phyloP scores from a whole-genome alignment of 2,888 invertebrate species.

The Linnaemya vulpina region DNA sequence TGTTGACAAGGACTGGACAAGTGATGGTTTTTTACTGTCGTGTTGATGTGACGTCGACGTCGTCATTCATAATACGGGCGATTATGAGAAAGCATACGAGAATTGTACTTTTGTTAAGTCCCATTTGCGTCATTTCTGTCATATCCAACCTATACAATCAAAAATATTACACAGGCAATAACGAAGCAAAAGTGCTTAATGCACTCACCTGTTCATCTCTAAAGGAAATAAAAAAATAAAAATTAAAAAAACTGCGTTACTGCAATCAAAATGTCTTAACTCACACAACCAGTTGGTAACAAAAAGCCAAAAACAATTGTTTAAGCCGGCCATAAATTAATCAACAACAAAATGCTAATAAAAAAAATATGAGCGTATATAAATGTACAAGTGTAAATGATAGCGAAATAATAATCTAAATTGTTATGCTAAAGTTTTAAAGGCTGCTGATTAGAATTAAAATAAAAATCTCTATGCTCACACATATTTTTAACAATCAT shows the following conservation, averaged over 20 bases:
- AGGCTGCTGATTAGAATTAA: background rate
- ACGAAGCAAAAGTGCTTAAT: too few relatives aligned
- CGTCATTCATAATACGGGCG: too few relatives aligned
- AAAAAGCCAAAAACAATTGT: background rate
- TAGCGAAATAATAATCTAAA: background rate
- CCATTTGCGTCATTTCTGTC: too few relatives aligned
- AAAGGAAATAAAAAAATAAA: background rate
- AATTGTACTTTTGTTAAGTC: too few relatives aligned
- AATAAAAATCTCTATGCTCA: background rate
- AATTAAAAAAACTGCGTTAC: background rate
- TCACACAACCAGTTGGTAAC: conserved; percentile 37
- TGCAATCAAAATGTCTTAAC: background rate
- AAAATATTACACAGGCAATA: too few relatives aligned
- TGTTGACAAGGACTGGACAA: too few relatives aligned
- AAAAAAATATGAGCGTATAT: background rate
- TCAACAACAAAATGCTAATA: background rate
- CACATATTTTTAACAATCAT: background rate
- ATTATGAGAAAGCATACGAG: too few relatives aligned
- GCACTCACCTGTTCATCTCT: background rate
- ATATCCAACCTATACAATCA: too few relatives aligned
- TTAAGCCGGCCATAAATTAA: conserved; percentile 35
- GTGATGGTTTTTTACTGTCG: too few relatives aligned
- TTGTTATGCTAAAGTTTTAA: background rate
- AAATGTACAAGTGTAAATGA: background rate
- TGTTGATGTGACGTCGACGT: too few relatives aligned